Evolutionary conservation across 2,113 vertebrate genomes (phyloP).

Genomic region (Felis chaus): DNA sequence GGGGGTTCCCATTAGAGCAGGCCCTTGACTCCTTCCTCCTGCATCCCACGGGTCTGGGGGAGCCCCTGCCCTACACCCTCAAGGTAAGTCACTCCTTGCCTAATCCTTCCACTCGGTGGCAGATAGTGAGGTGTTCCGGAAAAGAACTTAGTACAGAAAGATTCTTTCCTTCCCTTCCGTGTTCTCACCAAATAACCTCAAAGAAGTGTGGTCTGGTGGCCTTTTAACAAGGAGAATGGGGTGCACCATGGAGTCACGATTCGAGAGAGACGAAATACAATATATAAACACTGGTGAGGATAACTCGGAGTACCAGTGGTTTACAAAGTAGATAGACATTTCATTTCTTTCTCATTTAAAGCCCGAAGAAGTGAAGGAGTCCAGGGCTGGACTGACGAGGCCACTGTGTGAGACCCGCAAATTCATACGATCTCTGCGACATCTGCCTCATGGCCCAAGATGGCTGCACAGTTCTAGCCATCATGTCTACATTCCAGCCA

Average conservation of each 20-base stretch:
- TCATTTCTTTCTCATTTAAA: neutral
- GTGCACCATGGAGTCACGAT: neutral
- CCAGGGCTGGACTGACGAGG: neutral
- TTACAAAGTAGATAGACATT: neutral
- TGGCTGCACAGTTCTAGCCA: neutral
- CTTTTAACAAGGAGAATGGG: neutral
- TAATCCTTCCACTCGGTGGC: neutral
- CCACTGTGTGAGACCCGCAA: rapidly evolving
- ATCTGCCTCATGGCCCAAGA: neutral
- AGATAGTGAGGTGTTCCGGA: neutral
- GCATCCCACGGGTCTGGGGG: neutral
- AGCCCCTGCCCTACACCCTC: neutral
- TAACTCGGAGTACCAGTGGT: neutral
- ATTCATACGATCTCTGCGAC: neutral
- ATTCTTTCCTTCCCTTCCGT: neutral
- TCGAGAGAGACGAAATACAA: neutral
- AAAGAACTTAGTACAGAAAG: neutral
- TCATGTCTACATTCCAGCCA: neutral
- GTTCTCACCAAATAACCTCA: neutral
- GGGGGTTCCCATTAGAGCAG: rapidly evolving
- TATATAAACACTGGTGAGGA: neutral
- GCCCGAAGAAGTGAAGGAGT: neutral
- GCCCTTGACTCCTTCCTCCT: neutral
- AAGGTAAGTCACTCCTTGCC: neutral
- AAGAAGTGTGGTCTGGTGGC: rapidly evolving